Evolutionary conservation across 1,140 invertebrate genomes (phyloP).

Genomic region (Trachymyrmex cornetzi): DNA sequence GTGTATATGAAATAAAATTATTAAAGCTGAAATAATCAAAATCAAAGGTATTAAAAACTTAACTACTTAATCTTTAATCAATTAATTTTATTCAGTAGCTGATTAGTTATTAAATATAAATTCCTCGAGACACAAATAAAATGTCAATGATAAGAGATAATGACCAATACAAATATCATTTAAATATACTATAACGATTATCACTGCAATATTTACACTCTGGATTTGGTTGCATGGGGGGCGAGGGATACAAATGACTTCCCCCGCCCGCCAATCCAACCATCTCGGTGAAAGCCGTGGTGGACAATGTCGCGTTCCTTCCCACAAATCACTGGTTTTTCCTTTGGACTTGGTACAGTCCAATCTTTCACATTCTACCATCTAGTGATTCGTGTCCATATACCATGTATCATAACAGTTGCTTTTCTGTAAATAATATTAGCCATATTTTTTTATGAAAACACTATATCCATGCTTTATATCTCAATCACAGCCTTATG

Average conservation of each 20-base stretch:
- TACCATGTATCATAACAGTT: slow-evolving; percentile 72
- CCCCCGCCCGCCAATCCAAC: slow-evolving; percentile 86
- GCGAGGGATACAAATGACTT: slow-evolving; percentile 86
- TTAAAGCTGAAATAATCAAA: neutral
- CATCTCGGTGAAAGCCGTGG: slow-evolving; percentile 87
- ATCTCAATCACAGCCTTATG: neutral
- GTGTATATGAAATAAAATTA: slow-evolving; percentile 13
- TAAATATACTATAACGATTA: slow-evolving; percentile 9
- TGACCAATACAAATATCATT: neutral
- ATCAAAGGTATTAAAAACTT: neutral
- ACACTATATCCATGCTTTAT: neutral
- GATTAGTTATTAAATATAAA: slow-evolving; percentile 2
- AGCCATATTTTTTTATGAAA: neutral
- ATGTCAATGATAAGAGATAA: neutral
- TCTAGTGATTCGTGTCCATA: slow-evolving; percentile 80
- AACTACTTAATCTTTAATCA: neutral
- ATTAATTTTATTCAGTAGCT: neutral
- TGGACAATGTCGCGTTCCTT: slow-evolving; percentile 78
- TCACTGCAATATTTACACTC: slow-evolving; percentile 80
- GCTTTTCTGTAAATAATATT: slow-evolving; percentile 57
- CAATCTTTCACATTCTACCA: slow-evolving; percentile 79
- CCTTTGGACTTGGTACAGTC: slow-evolving; percentile 74
- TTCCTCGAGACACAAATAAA: neutral
- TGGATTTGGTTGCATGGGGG: slow-evolving; percentile 85
- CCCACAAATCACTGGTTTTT: slow-evolving; percentile 69